A percentile compares a stretch with the other conserved stretches of the same genome.
phyloP scores from a whole-genome alignment of 2,888 invertebrate genomes.

The Creontiades dilutus region DNA sequence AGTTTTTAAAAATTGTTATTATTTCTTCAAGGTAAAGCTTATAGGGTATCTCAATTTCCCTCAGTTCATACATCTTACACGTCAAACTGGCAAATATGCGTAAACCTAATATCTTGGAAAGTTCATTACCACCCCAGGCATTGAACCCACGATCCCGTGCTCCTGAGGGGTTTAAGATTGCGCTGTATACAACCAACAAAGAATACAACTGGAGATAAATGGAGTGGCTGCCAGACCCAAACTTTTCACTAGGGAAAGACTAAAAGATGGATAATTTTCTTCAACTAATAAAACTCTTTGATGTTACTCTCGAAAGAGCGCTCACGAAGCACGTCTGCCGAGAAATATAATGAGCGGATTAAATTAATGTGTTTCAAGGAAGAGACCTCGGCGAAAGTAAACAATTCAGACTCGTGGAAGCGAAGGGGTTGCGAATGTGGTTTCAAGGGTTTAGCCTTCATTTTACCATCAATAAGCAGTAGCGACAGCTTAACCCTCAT shows the following conservation, averaged over 20 bases:
- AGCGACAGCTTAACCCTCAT: not conserved
- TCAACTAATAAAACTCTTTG: not conserved
- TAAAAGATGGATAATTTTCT: not conserved
- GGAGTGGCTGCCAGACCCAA: too few relatives aligned
- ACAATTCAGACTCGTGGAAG: not conserved
- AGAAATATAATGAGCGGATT: constrained; percentile 27
- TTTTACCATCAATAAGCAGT: not conserved
- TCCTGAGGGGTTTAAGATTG: too few relatives aligned
- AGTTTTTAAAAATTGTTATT: too few relatives aligned
- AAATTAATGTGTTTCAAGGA: constrained; percentile 14
- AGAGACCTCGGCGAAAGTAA: not conserved
- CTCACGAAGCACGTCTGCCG: not conserved
- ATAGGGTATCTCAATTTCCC: too few relatives aligned
- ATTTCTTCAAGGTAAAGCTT: too few relatives aligned
- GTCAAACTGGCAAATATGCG: too few relatives aligned
- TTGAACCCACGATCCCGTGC: too few relatives aligned
- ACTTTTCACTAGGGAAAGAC: not conserved
- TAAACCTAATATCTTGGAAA: too few relatives aligned
- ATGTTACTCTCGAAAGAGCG: not conserved
- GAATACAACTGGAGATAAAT: too few relatives aligned
- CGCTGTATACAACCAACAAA: too few relatives aligned
- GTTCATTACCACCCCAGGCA: too few relatives aligned
- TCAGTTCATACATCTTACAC: too few relatives aligned
- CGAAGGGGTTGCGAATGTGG: not conserved
- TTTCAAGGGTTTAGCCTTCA: not conserved